Conservation (phyloP, 2,113 vertebrate genomes). For the Oxyruncus cristatus region DNA sequence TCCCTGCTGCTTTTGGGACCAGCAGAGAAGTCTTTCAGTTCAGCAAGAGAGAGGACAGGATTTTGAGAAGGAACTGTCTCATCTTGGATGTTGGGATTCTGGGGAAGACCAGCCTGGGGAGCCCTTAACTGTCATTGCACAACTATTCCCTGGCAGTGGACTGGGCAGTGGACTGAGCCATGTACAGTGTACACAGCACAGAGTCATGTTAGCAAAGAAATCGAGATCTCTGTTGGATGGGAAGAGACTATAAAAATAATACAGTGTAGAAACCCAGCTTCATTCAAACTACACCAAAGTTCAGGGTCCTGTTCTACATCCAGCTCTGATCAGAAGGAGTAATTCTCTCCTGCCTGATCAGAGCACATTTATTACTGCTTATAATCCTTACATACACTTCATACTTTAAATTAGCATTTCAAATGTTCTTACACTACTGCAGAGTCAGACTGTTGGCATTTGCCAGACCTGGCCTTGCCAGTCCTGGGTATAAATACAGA, state of each 20-base stretch:
- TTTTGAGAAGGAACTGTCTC: neutral
- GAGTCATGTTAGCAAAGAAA: neutral
- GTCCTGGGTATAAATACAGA: neutral
- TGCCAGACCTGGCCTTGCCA: neutral
- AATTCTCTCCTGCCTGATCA: neutral
- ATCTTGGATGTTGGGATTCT: fast-evolving
- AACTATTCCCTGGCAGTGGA: neutral
- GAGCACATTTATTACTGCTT: neutral
- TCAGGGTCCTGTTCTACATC: constrained; percentile 19
- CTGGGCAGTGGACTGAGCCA: neutral
- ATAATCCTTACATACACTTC: neutral
- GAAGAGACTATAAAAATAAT: constrained; percentile 39
- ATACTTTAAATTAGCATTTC: neutral
- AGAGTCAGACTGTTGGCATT: neutral
- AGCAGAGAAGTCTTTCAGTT: neutral
- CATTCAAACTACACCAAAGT: neutral
- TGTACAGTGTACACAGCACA: neutral
- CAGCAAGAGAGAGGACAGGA: neutral
- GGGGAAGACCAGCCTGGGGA: neutral
- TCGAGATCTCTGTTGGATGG: neutral
- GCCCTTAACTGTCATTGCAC: neutral
- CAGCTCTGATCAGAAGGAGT: neutral
- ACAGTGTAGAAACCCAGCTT: constrained; percentile 7
- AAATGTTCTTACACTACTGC: neutral
- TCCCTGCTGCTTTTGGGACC: neutral